phyloP scores from a whole-genome alignment of 2,888 invertebrate genomes.

The Morinoia aosen region DNA sequence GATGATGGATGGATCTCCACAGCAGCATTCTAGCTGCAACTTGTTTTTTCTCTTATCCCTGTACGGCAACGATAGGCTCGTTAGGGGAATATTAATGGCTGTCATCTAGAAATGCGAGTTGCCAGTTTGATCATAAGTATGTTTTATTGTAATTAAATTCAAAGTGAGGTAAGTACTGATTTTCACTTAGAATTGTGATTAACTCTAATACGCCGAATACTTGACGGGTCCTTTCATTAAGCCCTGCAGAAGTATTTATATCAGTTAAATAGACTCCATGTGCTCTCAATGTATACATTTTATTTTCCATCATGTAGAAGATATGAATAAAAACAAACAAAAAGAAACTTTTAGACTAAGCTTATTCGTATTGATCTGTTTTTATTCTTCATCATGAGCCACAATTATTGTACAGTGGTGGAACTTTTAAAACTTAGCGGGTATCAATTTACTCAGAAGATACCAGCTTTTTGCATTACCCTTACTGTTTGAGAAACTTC shows the following conservation, averaged over 20 bases:
- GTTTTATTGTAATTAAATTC: neutral
- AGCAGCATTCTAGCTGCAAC: neutral
- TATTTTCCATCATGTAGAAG: neutral
- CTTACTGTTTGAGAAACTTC: neutral
- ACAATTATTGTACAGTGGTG: neutral
- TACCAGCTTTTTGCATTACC: neutral
- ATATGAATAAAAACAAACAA: neutral
- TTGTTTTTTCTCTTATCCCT: neutral
- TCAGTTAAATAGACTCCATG: neutral
- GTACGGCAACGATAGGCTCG: constrained; percentile 20
- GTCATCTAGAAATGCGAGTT: neutral
- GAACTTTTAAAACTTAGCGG: neutral
- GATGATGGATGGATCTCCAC: constrained; percentile 51
- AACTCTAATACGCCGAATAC: neutral
- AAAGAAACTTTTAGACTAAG: neutral
- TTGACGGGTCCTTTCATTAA: neutral
- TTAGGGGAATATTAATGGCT: constrained; percentile 24
- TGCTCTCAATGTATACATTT: neutral
- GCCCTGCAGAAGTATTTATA: neutral
- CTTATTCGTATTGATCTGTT: no score
- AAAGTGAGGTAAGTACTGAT: neutral
- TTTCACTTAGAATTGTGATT: neutral
- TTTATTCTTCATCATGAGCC: no score
- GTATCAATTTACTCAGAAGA: neutral
- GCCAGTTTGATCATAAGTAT: neutral